Base-by-base conservation (phyloP, 1,140 invertebrate genomes). In the Monochamus saltuarius region DNA sequence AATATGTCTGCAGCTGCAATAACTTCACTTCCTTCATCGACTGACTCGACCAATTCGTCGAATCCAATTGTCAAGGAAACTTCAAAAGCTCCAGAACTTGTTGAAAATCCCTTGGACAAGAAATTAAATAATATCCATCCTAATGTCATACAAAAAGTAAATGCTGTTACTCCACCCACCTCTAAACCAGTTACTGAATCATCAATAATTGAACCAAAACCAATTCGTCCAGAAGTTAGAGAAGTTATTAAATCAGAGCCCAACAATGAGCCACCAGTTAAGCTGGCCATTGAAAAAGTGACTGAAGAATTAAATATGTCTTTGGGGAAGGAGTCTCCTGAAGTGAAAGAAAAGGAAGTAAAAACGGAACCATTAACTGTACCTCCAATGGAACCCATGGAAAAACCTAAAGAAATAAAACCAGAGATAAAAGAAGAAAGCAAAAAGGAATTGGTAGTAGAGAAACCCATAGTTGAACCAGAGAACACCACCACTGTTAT, bases 1-100 rank as follows among this genome's bases (percentile, higher is more conserved):
- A 82, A 82, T 61, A 79, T 82, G 0, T 67, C 78, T 43, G 63
- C 34, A 19, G 10, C 51, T 34, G 16, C 8, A 29, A 6, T 29
- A 29, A 29, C 22, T 29, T 29, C 22, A 6, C 2, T 29, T 29
- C 6, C 22, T 29, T 29, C 22, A 29, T 29, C 22, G 2, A 29
- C 22, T 29, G 22, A 29, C 6, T 29, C 22, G 6, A 3, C 22
- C 6, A 29, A 29, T 3, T 29, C 6, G 22, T 29, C 22, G 6
- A 29, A 29, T 29, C 2, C 22, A 3, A 29, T 29, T 29, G 22
- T 6, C 6, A 2, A 2, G 2, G 22, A 29, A 29, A 29, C 22
- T 29, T 6, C 22, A 29, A 29, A 29, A 29, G 6, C 22, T 29
- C 22, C 22, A 29, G 22, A 29, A 29, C 2, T 29, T 29, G 6